These are phyloP conservation scores for Podarcis siculus DNA, from an alignment of 2,797 vertebrate species.

Conservation along the genomic window DNA sequence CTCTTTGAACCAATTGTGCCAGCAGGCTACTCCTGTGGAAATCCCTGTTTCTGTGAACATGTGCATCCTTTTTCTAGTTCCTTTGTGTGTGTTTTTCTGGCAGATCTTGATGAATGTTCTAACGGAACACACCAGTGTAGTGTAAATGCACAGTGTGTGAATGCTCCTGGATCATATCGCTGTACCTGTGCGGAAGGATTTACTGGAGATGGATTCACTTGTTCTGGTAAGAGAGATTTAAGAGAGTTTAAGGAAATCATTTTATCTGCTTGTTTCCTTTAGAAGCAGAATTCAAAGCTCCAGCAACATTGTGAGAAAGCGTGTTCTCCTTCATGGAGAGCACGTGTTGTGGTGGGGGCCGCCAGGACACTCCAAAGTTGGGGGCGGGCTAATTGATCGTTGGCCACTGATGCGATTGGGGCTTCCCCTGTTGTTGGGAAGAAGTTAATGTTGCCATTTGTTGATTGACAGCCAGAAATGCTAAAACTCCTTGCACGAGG, in stretches of 20 bases:
- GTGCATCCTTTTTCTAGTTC: background rate
- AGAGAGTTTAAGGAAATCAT: background rate
- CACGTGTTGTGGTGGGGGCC: too few species aligned
- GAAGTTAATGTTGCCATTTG: too few species aligned
- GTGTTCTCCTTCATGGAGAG: too few species aligned
- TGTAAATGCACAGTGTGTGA: constrained; percentile 81
- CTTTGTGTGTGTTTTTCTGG: constrained; percentile 1
- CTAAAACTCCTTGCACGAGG: too few species aligned
- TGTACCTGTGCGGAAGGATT: constrained; percentile 84
- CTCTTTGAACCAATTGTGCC: background rate
- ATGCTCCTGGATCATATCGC: constrained; percentile 80
- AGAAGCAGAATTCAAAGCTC: background rate
- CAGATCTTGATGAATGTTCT: constrained; percentile 85
- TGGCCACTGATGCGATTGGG: too few species aligned
- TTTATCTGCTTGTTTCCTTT: background rate
- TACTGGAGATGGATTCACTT: constrained; percentile 83
- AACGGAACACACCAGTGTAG: constrained; percentile 83
- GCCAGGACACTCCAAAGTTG: too few species aligned
- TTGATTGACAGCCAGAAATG: too few species aligned
- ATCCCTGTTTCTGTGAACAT: background rate
- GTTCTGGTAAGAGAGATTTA: constrained; percentile 77
- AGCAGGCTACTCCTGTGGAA: background rate
- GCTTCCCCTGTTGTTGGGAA: too few species aligned
- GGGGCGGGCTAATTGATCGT: too few species aligned
- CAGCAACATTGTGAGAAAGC: background rate